phyloP scores from a whole-genome alignment of 1,140 invertebrate species.

The Subanguina moxae region DNA sequence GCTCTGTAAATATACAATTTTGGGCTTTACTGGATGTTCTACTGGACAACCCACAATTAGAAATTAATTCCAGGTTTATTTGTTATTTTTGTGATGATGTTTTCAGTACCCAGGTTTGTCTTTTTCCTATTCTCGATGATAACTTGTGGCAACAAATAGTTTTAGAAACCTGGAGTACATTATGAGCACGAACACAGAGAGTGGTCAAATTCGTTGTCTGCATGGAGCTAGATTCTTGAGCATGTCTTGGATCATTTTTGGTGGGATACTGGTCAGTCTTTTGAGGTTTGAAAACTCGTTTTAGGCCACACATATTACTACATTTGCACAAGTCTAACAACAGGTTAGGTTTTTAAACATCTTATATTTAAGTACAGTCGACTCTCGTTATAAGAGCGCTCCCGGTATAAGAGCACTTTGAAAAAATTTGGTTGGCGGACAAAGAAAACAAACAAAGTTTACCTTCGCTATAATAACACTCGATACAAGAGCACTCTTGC shows the following conservation, averaged over 20 bases:
- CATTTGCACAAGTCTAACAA: slow-evolving; percentile 48
- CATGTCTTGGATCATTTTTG: slow-evolving; percentile 58
- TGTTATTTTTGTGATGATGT: slow-evolving; percentile 42
- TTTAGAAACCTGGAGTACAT: slow-evolving; percentile 37
- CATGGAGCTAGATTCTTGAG: slow-evolving; percentile 53
- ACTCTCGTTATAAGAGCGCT: no score
- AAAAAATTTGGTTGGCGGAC: no score
- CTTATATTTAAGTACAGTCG: no score
- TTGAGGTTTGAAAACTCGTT: no score
- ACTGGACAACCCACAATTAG: no score
- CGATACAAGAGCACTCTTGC: no score
- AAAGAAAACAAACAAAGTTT: no score
- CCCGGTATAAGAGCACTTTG: no score
- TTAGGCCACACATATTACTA: slow-evolving; percentile 57
- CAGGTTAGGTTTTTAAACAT: no score
- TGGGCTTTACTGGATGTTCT: no score
- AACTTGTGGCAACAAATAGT: slow-evolving; percentile 1
- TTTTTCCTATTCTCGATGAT: slow-evolving; percentile 16
- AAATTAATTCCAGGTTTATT: slow-evolving; percentile 38
- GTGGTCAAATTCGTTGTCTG: slow-evolving; percentile 54
- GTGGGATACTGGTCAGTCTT: slow-evolving; percentile 22
- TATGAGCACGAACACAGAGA: slow-evolving; percentile 38
- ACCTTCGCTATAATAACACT: no score
- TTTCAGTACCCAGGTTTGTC: slow-evolving; percentile 39
- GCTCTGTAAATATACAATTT: no score